Percentiles rank a stretch among this genome's conserved stretches.
phyloP scores from a whole-genome alignment of 2,113 vertebrate genomes.

The Acinonyx jubatus region DNA sequence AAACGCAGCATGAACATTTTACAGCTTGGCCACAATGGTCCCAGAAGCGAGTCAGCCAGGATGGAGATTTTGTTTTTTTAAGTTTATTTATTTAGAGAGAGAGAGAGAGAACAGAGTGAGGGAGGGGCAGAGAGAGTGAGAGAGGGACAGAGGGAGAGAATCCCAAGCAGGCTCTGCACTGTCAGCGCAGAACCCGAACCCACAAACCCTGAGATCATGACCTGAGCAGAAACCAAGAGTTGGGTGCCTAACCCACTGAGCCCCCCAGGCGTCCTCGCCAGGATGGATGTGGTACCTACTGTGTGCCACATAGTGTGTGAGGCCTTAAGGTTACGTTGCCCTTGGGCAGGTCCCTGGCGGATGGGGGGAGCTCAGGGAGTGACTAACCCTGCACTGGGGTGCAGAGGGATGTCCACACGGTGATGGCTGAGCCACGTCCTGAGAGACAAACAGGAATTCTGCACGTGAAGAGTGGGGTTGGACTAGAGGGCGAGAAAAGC shows the following conservation, averaged over 20 bases:
- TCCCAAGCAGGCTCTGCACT: too few relatives aligned
- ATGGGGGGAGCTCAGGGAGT: neutral
- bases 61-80: too few relatives aligned
- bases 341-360: neutral
- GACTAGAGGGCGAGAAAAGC: neutral
- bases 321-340: neutral
- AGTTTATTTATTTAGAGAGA: too few relatives aligned
- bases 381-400: neutral
- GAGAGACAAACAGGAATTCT: neutral
- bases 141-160: too few relatives aligned
- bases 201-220: too few relatives aligned
- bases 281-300: neutral
- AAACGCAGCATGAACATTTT: neutral
- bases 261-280: too few relatives aligned
- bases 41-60: neutral
- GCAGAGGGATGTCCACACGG: neutral
- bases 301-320: neutral
- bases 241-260: too few relatives aligned
- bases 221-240: too few relatives aligned
- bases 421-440: neutral
- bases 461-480: neutral
- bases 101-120: too few relatives aligned
- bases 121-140: too few relatives aligned
- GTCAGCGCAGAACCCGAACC: too few relatives aligned
- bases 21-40: neutral